Evolutionary conservation across 2,888 invertebrate species (phyloP), one percentile per base, ranked within the genome.

Genomic region (Dynastes grantii): DNA sequence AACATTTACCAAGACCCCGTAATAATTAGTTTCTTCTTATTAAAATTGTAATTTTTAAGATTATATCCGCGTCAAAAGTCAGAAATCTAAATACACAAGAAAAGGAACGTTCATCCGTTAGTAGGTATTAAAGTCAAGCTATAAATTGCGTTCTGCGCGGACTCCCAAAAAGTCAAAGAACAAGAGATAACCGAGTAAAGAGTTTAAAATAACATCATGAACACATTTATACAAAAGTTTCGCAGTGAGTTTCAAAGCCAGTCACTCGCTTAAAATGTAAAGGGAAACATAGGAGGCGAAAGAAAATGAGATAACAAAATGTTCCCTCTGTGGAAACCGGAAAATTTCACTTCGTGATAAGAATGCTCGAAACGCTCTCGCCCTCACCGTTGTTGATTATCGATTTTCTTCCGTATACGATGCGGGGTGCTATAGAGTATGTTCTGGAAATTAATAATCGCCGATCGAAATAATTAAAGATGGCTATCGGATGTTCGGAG

Each of bases 341-440:
- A 67, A 67, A 67, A 67, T 49, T 67, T 67, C 45, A 45, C 49
- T 49, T 67, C 67, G 67, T 67, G 67, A 67, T 49, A 32, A 27
- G 65, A 67, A 67, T 67, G 13, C 27, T 16, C 11, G 22, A 45
- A 40, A 11, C 16, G 9, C 16, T 16, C 67, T 22, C 16, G 9
- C n/a, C 22, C 22, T 27, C 27, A 11, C 67, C 16, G 32, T 45
- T 67, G 40, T 45, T 40, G 40, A 67, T 27, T 67, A 67, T 67
- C 45, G 67, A 67, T 49, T 49, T 67, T 45, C 16, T 6, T 4
- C 22, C 8, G 4, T 37, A 8, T 49, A 45, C 45, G 22, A 11
- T 5, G 22, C 5, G 32, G 8, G 6, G 2, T 22, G 55, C 22
- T 58, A 16, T 22, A 53, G 13, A 2, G 16, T 58, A 53, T 16